Evolutionary conservation across 1,140 invertebrate genomes (phyloP), one percentile per base, ranked within the genome.

Genomic region (Apis cerana): DNA sequence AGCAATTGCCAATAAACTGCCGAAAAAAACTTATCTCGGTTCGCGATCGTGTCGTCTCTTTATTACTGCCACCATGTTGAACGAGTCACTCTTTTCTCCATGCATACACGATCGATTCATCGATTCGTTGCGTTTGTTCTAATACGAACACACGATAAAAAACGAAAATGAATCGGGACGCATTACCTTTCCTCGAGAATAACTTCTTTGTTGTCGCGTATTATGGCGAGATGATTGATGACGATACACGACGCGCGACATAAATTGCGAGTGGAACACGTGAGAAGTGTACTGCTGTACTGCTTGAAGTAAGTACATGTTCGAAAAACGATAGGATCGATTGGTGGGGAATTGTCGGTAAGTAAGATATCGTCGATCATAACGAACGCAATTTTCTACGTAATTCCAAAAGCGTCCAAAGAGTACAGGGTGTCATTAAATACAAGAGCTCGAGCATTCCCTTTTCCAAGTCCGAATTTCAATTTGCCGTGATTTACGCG

Each of bases 341-440:
- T 43, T 43, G 5, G 0, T 19, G 21, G 8, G 21, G 21, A n/a
- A 19, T 9, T 8, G 17, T 9, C 8, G 17, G 21, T 7, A 7
- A 62, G 61, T 27, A 62, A 23, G 61, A 62, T 13, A 59, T 50
- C 67, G 52, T 48, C 56, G 65, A 64, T 74, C 71, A 48, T 21
- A 33, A 50, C 74, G n/a, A 58, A 56, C 64, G 15, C 59, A 80
- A 33, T 65, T 80, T 80, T 80, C 12, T 80, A 80, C 52, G 61
- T 75, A 56, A 65, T 65, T 48, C 71, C 62, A 23, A 75, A 75
- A 50, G 79, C 79, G 79, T 81, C 79, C 79, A 71, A 75, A 62
- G 4, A 43, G 48, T 81, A 81, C 79, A 81, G 79, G 79, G 79
- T 81, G 79, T 65, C 69, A 52, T 70, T 50, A n/a, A 64, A 54